phyloP scores from a whole-genome alignment of 2,113 vertebrate species.

The Alces alces region DNA sequence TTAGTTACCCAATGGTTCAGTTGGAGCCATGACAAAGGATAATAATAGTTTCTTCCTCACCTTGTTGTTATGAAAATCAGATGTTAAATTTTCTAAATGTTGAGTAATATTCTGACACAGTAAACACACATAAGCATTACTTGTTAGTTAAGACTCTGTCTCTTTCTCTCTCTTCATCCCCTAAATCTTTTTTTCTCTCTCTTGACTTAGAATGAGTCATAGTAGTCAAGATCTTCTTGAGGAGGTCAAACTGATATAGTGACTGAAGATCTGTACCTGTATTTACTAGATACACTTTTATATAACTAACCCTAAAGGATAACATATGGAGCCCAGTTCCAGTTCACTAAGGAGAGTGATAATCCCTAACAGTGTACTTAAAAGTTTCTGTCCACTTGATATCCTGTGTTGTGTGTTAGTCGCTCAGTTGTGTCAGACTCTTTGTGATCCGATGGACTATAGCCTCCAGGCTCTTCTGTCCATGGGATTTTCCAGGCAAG shows the following conservation, averaged over 20 bases:
- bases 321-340: too few species aligned
- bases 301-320: background rate
- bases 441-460: background rate
- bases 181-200: background rate
- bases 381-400: accelerated
- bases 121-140: background rate
- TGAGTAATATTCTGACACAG: background rate
- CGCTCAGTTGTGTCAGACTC: background rate
- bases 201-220: background rate
- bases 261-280: background rate
- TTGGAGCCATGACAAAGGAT: background rate
- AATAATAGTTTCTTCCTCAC: background rate
- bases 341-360: background rate
- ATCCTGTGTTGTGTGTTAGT: background rate
- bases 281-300: background rate
- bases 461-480: background rate
- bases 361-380: background rate
- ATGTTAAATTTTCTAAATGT: background rate
- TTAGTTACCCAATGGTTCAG: background rate
- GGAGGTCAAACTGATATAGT: background rate
- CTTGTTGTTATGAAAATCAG: background rate
- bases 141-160: background rate
- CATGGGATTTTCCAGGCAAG: background rate
- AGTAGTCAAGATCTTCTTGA: background rate
- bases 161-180: background rate